Conservation (phyloP, 2,888 invertebrate species). For the Megalurothrips usitatus region DNA sequence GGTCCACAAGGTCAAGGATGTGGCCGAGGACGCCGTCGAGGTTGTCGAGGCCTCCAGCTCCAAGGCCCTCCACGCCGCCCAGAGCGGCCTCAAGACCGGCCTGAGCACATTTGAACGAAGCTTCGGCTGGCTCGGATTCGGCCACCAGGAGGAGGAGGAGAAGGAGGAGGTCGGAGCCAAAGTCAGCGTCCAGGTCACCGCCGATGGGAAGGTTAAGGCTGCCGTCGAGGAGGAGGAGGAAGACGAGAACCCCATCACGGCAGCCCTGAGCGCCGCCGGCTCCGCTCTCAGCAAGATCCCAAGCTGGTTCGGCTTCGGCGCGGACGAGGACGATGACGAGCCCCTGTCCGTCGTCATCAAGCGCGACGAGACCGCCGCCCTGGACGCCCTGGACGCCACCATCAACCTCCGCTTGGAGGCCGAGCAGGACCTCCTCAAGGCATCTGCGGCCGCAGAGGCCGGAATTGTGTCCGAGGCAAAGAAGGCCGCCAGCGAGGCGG, state of each 20-base stretch:
- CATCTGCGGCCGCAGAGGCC: neutral
- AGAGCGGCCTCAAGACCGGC: neutral
- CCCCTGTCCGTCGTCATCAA: neutral
- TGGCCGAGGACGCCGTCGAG: neutral
- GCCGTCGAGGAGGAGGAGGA: neutral
- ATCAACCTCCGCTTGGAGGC: neutral
- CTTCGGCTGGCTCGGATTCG: neutral
- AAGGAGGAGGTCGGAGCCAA: neutral
- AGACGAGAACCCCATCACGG: neutral
- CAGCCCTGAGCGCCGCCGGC: neutral
- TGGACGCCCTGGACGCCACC: neutral
- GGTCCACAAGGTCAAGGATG: neutral
- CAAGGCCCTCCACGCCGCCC: neutral
- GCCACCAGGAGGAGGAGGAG: neutral
- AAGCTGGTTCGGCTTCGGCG: neutral
- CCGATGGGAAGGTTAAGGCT: neutral
- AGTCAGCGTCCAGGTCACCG: neutral
- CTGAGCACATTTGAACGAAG: neutral
- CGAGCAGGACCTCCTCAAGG: neutral
- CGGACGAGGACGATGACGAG: neutral
- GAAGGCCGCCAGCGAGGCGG: neutral
- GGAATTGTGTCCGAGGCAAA: neutral
- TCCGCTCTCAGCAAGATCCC: neutral
- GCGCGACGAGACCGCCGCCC: neutral
- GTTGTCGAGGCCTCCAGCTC: neutral